phyloP scores from a whole-genome alignment of 2,888 invertebrate species.

The Stenoptilia bipunctidactyla region DNA sequence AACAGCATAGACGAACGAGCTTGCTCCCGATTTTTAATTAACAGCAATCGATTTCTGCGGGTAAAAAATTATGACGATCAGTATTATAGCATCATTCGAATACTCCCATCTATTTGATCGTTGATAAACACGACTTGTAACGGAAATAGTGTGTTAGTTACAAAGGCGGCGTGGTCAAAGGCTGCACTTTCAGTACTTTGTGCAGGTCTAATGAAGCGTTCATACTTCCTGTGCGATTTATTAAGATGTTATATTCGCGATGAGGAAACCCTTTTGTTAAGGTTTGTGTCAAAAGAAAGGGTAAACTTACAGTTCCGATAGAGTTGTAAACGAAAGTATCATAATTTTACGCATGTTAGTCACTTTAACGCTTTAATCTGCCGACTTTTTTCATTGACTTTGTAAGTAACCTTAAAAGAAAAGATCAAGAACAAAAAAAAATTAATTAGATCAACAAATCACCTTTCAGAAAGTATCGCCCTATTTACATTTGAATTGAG shows the following conservation, averaged over 20 bases:
- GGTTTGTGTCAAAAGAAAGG: constrained; percentile 32
- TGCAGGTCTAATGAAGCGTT: constrained; percentile 51
- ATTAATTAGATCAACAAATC: background rate
- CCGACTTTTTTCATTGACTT: too few relatives aligned
- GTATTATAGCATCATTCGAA: constrained; percentile 22
- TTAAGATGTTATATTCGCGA: constrained; percentile 44
- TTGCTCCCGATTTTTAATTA: constrained; percentile 55
- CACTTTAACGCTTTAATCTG: constrained; percentile 1
- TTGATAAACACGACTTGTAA: background rate
- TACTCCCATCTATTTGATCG: constrained; percentile 15
- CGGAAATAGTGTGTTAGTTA: background rate
- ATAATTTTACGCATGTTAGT: constrained; percentile 32
- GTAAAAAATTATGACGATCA: constrained; percentile 30
- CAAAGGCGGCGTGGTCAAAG: background rate
- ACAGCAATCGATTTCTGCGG: constrained; percentile 37
- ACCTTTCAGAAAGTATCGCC: background rate
- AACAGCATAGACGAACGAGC: constrained; percentile 56
- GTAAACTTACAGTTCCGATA: constrained; percentile 25
- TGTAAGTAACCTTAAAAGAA: too few relatives aligned
- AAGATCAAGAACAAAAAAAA: too few relatives aligned
- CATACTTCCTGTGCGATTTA: constrained; percentile 48
- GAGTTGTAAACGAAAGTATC: constrained; percentile 17
- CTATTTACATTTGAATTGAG: background rate
- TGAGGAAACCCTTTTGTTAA: constrained; percentile 55
- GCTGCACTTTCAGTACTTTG: constrained; percentile 32